Base-by-base conservation (phyloP, 2,113 vertebrate species). In the Melanostigma gelatinosum region DNA sequence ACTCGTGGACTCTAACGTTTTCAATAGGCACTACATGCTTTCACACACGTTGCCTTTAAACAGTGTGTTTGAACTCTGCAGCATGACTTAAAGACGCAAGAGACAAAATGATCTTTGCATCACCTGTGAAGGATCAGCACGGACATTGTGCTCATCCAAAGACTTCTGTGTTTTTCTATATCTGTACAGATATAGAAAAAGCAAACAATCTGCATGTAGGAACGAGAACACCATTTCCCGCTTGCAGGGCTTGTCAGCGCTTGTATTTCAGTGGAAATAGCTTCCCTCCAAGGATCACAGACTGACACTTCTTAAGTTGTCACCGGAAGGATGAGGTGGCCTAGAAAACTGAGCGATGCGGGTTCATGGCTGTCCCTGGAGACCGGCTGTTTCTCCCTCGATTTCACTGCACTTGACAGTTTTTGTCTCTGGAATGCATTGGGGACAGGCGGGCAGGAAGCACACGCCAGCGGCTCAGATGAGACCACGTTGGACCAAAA, bases 251-350 rank as follows among this genome's bases (percentile, higher is more conserved):
- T 40, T 13, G 52, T 48, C 55, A 15, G 12, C 54, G 61, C 64
- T 27, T 71, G 29, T 66, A 32, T 72, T 64, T 75, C 63, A 44
- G 57, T 55, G 78, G 68, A 79, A 85, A 84, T 60, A 68, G 82
- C 82, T 79, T 75, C 79, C 75, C 82, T 82, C 75, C 4, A 4
- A 83, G 87, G 79, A 85, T 75, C 55, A 50, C 29, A 74, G 64
- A 85, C 57, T 77, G 87, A 85, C 80, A 89, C 79, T 73, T 86
- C 20, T 85, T 79, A 60, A 82, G 86, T 57, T 89, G 82, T 87
- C 85, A 85, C 88, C 67, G 68, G 78, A 29, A 88, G 88, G 89
- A 85, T 77, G 79, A 38, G 78, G 65, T 90, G 91, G 84, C 90
- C 91, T 90, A 93, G 88, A 93, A 91, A 91, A 70, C 61, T 9